Conservation (phyloP, 2,113 vertebrate genomes). For the Columba janthina region DNA sequence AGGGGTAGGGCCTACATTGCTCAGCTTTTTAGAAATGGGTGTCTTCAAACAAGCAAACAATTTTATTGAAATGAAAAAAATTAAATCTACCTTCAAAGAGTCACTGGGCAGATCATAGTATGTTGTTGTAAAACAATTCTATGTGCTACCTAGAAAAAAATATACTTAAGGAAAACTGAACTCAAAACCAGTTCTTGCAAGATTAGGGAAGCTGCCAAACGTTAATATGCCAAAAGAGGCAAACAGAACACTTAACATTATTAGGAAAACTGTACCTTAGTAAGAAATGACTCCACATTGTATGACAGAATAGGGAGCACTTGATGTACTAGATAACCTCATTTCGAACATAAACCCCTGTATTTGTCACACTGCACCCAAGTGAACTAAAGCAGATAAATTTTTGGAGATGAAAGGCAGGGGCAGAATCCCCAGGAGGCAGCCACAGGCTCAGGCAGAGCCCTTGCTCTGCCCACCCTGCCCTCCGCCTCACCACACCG, state of each 20-base stretch:
- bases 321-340: neutral
- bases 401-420: neutral
- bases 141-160: neutral
- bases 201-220: neutral
- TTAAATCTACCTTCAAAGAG: neutral
- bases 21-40: neutral
- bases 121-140: neutral
- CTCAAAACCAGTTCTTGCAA: neutral
- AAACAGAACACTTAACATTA: neutral
- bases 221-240: neutral
- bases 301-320: neutral
- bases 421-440: neutral
- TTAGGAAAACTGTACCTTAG: neutral
- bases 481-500: neutral
- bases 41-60: neutral
- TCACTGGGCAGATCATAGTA: neutral
- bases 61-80: neutral
- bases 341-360: rapidly evolving
- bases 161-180: neutral
- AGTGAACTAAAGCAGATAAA: rapidly evolving
- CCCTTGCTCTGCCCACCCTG: neutral
- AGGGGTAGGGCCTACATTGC: neutral
- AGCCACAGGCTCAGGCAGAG: neutral
- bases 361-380: neutral
- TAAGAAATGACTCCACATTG: neutral